Evolutionary conservation across 2,888 invertebrate genomes (phyloP).

Genomic region (Macrosiphum euphorbiae): DNA sequence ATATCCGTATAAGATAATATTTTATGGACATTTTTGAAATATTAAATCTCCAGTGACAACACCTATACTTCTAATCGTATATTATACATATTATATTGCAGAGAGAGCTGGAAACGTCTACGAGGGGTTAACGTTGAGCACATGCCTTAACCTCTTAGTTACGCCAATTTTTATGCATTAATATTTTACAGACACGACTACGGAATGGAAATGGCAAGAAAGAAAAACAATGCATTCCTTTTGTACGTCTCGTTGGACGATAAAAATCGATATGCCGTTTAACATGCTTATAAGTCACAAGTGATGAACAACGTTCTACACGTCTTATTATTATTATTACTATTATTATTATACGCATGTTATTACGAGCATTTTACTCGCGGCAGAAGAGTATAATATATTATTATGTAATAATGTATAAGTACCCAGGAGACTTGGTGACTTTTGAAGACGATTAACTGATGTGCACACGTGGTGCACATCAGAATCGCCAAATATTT

Average conservation of each 20-base stretch:
- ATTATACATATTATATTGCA: not conserved
- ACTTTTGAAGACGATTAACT: constrained; percentile 6
- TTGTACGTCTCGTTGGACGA: not conserved
- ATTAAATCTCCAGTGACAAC: not conserved
- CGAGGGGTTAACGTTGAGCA: not conserved
- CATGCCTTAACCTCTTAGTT: not conserved
- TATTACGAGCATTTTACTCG: not conserved
- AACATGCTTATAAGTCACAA: not conserved
- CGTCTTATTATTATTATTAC: not conserved
- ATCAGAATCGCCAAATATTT: not conserved
- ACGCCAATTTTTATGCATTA: not conserved
- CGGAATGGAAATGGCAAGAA: not conserved
- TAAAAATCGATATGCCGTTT: constrained; percentile 23
- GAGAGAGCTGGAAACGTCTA: not conserved
- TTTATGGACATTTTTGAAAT: not conserved
- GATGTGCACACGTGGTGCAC: not conserved
- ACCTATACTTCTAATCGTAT: not conserved
- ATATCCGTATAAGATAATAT: not conserved
- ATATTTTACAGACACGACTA: not conserved
- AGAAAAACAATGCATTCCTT: constrained; percentile 14
- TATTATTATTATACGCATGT: not conserved
- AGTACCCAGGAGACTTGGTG: not conserved
- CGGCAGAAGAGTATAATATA: not conserved
- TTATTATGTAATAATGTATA: not conserved
- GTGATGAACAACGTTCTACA: not conserved